Conservation (phyloP, 1,140 invertebrate species). For the Drosophila virilis region DNA sequence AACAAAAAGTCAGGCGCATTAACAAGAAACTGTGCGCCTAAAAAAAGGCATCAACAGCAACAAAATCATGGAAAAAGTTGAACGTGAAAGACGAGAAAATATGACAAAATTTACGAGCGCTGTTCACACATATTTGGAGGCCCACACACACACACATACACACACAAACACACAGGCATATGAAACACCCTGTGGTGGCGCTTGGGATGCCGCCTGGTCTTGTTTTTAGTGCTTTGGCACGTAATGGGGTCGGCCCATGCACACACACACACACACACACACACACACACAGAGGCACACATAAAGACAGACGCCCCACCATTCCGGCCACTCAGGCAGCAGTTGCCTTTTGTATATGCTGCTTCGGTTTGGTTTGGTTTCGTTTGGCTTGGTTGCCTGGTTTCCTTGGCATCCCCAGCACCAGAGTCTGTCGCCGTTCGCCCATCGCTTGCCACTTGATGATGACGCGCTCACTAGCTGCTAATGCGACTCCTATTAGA, state of each 20-base stretch:
- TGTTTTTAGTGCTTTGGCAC: slow-evolving; percentile 80
- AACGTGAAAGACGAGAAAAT: slow-evolving; percentile 69
- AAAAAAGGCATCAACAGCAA: slow-evolving; percentile 43
- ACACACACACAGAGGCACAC: background rate
- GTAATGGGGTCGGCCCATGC: slow-evolving; percentile 71
- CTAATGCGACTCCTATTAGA: slow-evolving; percentile 22
- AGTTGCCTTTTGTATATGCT: slow-evolving; percentile 62
- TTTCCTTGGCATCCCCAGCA: slow-evolving; percentile 21
- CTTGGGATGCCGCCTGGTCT: slow-evolving; percentile 56
- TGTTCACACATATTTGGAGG: slow-evolving; percentile 63
- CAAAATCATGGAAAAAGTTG: slow-evolving; percentile 56
- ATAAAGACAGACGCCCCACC: background rate
- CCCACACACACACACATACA: slow-evolving; percentile 21
- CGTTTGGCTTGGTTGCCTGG: slow-evolving; percentile 28
- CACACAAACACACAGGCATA: slow-evolving; percentile 1
- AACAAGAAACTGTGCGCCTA: slow-evolving; percentile 63
- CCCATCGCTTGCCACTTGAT: slow-evolving; percentile 62
- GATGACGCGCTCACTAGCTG: slow-evolving; percentile 38
- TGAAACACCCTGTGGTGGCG: slow-evolving; percentile 55
- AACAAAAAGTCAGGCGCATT: slow-evolving; percentile 66
- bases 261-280: slow-evolving; percentile 25
- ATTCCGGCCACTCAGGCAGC: slow-evolving; percentile 41
- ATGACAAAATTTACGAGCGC: slow-evolving; percentile 80
- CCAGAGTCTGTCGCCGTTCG: slow-evolving; percentile 4
- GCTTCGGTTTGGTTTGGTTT: slow-evolving; percentile 25